Percentiles rank a stretch among this genome's conserved stretches.
These are phyloP conservation scores for Aphelinus atriplicis DNA, from an alignment of 1,140 invertebrate genomes.

Conservation along the genomic window DNA sequence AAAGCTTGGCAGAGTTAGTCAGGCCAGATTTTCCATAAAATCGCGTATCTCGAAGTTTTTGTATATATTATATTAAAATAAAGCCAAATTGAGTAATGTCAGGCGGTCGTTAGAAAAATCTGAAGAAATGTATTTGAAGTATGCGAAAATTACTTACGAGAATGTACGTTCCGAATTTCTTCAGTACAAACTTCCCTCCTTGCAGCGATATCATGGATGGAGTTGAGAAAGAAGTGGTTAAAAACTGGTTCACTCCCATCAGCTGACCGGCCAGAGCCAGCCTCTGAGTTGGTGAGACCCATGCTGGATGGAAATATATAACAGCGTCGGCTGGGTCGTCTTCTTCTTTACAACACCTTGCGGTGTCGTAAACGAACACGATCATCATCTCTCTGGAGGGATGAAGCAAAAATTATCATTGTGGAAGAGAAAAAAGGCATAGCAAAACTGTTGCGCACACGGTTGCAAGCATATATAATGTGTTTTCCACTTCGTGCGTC, in stretches of 20 bases:
- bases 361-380: conserved; percentile 87
- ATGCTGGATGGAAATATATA: conserved; percentile 87
- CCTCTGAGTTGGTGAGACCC: conserved; percentile 84
- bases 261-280: conserved; percentile 83
- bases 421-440: no score
- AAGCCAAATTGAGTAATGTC: no score
- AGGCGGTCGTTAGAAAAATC: no score
- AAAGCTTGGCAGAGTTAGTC: no score
- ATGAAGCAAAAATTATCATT: conserved; percentile 29
- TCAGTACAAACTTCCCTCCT: conserved; percentile 85
- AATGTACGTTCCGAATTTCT: conserved; percentile 80
- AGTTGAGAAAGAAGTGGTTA: conserved; percentile 76
- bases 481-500: no score
- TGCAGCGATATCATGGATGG: conserved; percentile 79
- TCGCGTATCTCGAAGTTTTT: no score
- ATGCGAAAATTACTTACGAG: conserved; percentile 69
- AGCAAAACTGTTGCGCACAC: no score
- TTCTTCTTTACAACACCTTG: conserved; percentile 78
- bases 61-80: no score
- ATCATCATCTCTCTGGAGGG: conserved; percentile 84
- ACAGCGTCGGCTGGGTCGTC: conserved; percentile 88
- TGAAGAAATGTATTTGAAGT: no score
- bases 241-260: conserved; percentile 83
- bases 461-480: no score
- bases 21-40: no score